Conservation (phyloP, 2,113 vertebrate genomes). For the Sturnira hondurensis region DNA sequence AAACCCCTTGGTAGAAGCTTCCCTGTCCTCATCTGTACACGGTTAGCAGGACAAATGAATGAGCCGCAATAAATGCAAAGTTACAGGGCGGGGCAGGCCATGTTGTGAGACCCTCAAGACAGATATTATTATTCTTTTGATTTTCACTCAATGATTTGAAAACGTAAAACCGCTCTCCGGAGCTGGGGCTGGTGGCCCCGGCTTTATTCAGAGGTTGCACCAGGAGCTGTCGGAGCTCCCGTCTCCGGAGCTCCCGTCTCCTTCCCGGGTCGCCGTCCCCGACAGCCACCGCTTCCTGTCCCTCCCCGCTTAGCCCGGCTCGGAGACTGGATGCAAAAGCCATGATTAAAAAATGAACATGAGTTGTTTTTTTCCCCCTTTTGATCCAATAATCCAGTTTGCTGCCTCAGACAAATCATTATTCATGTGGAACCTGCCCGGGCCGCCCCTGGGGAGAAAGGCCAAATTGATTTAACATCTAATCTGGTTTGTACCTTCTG, state of each 20-base stretch:
- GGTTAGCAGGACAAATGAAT: background rate
- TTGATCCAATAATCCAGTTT: slow-evolving; percentile 78
- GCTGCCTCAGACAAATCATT: slow-evolving; percentile 80
- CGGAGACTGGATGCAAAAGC: slow-evolving; percentile 61
- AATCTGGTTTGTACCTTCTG: slow-evolving; percentile 80
- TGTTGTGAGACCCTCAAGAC: rapidly evolving
- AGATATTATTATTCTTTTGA: background rate
- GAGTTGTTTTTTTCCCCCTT: slow-evolving; percentile 55
- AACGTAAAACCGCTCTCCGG: rapidly evolving
- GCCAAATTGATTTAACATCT: slow-evolving; percentile 82
- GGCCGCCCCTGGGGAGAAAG: slow-evolving; percentile 74
- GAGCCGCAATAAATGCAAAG: background rate
- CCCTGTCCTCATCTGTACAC: rapidly evolving
- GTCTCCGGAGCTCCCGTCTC: no score
- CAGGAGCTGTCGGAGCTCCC: background rate
- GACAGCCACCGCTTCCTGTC: background rate
- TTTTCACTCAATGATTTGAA: background rate
- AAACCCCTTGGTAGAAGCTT: background rate
- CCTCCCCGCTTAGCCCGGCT: background rate
- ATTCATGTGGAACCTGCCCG: slow-evolving; percentile 78
- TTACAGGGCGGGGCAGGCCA: no score
- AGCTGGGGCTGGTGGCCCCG: rapidly evolving
- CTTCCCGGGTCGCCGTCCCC: background rate
- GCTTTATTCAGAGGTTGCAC: background rate
- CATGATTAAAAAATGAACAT: slow-evolving; percentile 66